Base-by-base conservation (phyloP, 2,888 invertebrate species). In the Thymelicus lineola region DNA sequence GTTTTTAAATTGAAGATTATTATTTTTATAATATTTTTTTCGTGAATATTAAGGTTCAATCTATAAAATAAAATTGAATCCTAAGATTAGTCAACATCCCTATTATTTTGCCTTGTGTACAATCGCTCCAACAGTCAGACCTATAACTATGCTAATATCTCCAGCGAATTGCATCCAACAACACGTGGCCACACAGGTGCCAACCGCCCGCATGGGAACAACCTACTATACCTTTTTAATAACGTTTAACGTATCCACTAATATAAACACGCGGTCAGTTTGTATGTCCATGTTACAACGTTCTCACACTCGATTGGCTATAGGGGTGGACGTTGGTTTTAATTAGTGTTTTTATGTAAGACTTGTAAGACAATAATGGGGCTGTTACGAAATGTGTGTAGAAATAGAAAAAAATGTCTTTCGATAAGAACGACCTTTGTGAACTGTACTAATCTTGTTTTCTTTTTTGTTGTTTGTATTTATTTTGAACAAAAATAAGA, bases 201-300 rank as follows among this genome's bases (percentile, higher is more conserved):
- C 20, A 12, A 7, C n/a, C 14, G 66, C 77, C 76, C 77, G 76
- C 76, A 77, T 75, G 76, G 74, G 76, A 77, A 75, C 63, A 28
- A n/a, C n/a, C 28, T 42, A 35, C 20, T 42, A 66, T 50, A 10
- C 46, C 60, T 61, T 65, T 46, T n/a, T 35, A 36, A 20, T 15
- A 38, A 55, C 53, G 38, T 64, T 38, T 20, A 53, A 53, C 53
- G 53, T 20, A 28, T 35, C 28, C 5, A 28, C 28, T 28, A 28
- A 28, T 28, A 28, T 28, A 28, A 28, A 28, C 28, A 28, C 28
- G 28, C 0, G 28, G 28, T 28, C 28, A 28, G 28, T 28, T 28
- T 5, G 28, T 28, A 28, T 28, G 28, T 28, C 28, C 28, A 28
- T 28, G 28, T 28, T 28, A 28, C 28, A 28, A 28, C 59, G 59